phyloP scores from a whole-genome alignment of 2,888 invertebrate species.

The Melitaea athalia region DNA sequence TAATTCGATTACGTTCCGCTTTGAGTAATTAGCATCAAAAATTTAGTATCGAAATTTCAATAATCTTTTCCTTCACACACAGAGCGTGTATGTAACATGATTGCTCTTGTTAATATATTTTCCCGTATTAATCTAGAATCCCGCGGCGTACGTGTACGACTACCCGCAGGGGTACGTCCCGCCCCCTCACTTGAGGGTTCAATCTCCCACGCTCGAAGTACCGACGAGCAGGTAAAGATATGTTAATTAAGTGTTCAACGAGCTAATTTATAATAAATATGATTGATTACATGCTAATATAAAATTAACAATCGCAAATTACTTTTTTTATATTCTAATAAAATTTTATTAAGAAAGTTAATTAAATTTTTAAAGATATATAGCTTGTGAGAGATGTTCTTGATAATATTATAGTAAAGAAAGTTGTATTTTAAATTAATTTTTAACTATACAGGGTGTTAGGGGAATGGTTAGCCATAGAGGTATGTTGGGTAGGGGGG shows the following conservation, averaged over 20 bases:
- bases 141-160: conserved; percentile 73
- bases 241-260: conserved; percentile 6
- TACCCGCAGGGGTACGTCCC: conserved; percentile 76
- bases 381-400: too few relatives aligned
- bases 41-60: background rate
- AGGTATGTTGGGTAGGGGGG: too few relatives aligned
- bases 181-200: conserved; percentile 70
- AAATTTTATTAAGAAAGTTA: too few relatives aligned
- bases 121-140: conserved; percentile 53
- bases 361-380: too few relatives aligned
- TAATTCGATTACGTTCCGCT: too few relatives aligned
- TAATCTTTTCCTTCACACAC: background rate
- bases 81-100: background rate
- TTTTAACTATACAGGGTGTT: too few relatives aligned
- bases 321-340: too few relatives aligned
- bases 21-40: too few relatives aligned
- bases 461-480: too few relatives aligned
- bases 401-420: too few relatives aligned
- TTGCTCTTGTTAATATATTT: conserved; percentile 3
- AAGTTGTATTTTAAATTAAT: too few relatives aligned
- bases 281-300: background rate
- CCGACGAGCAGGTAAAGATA: conserved; percentile 58
- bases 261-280: background rate
- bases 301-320: background rate
- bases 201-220: conserved; percentile 66